Base-by-base conservation (phyloP, 2,797 vertebrate species). In the Diglossa cyanea region DNA sequence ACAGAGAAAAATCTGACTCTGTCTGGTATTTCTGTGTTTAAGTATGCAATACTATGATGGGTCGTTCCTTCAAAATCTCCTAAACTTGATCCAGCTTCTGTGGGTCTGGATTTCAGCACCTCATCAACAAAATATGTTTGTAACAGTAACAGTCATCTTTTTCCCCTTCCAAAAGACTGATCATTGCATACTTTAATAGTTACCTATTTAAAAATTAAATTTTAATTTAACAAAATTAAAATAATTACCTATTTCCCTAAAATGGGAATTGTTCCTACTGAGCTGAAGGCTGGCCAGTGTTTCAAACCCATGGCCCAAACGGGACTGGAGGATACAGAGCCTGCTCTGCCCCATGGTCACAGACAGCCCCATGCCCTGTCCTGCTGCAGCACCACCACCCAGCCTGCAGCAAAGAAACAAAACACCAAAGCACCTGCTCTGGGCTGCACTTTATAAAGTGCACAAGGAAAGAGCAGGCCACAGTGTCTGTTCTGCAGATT, bases 1-100 rank as follows among this genome's bases (percentile, higher is more conserved):
- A 90, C 26, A 92, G 61, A 68, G 71, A 68, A 84, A 86, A 74
- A 58, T 84, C 72, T 80, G 81, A 95, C 25, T 62, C 51, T 5
- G 62, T 26, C 55, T 70, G 71, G 60, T 74, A 68, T 94, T 72
- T 93, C 61, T 51, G 48, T 55, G n/a, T 70, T 75, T 80, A 86
- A 89, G 17, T 71, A 84, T 0, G 1, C 13, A 63, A 8, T 20
- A 28, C 21, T 40, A 17, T 14, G 62, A 91, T 21, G 67, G 80
- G 50, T 88, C 6, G 0, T 51, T 93, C 37, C 77, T 89, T 76
- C 54, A 87, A 73, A 89, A 65, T 17, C n/a, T 21, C 78, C 45
- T 42, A 17, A 26, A n/a, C 10, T 67, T 23, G 14, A 66, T 45
- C 42, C 63, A 79, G 74, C 71, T 90, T 57, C 88, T 67, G 19